Evolutionary conservation across 2,888 invertebrate species (phyloP).

Genomic region (Dicycla oo): DNA sequence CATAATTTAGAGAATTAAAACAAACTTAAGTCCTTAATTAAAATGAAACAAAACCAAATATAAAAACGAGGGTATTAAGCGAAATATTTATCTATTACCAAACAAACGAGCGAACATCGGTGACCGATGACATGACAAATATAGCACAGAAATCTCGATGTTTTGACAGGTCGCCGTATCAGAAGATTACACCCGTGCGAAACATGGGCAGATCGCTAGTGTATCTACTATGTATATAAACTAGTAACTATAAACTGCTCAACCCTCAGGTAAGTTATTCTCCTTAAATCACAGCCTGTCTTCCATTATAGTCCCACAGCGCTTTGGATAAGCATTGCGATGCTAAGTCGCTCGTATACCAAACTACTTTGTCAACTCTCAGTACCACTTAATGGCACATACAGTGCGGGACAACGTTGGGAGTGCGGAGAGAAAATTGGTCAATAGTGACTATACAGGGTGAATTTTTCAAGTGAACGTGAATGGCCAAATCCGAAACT

Average conservation of each 20-base stretch:
- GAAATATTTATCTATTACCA: too few relatives aligned
- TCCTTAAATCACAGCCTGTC: slow-evolving; percentile 53
- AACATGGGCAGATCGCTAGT: too few relatives aligned
- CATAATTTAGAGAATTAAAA: too few relatives aligned
- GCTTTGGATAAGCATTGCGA: slow-evolving; percentile 52
- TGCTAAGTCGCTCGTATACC: slow-evolving; percentile 51
- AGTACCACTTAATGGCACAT: slow-evolving; percentile 54
- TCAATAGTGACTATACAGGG: slow-evolving; percentile 2
- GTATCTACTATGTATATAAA: background rate
- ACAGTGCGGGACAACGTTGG: slow-evolving; percentile 20
- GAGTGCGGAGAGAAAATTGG: slow-evolving; percentile 27
- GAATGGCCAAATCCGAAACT: too few relatives aligned
- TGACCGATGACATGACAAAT: too few relatives aligned
- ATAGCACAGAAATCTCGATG: background rate
- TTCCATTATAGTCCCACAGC: slow-evolving; percentile 44
- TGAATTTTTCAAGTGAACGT: too few relatives aligned
- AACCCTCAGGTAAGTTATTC: slow-evolving; percentile 40
- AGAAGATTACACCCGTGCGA: background rate
- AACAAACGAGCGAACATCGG: too few relatives aligned
- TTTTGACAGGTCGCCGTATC: too few relatives aligned
- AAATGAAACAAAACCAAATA: too few relatives aligned
- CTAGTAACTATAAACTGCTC: slow-evolving; percentile 1
- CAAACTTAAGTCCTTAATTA: too few relatives aligned
- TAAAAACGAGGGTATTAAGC: too few relatives aligned
- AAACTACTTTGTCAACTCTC: slow-evolving; percentile 59